Conservation (phyloP, 2,888 invertebrate species). For the Drosophila cyrtoloma region DNA sequence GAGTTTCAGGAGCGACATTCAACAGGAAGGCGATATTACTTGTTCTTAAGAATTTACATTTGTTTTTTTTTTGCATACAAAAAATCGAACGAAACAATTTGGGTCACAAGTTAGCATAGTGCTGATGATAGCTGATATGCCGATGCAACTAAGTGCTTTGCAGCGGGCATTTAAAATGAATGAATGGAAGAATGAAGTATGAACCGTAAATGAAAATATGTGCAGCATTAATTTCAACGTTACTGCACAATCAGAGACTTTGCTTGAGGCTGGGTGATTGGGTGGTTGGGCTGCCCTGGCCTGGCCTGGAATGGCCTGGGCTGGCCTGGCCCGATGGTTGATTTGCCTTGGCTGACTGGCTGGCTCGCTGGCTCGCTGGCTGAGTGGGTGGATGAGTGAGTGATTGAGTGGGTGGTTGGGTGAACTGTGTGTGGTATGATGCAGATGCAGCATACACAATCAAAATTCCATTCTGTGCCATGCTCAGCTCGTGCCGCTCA, state of each 20-base stretch:
- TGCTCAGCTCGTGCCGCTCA: conserved; percentile 35
- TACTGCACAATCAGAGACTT: conserved; percentile 63
- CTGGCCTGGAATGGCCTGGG: neutral
- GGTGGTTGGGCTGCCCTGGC: neutral
- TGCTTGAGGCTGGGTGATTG: conserved; percentile 2
- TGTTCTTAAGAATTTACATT: neutral
- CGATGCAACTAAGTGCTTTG: conserved; percentile 21
- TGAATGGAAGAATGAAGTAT: conserved; percentile 43
- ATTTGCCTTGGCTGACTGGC: conserved; percentile 26
- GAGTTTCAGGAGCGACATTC: neutral
- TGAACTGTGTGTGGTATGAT: conserved; percentile 34
- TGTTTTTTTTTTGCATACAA: neutral
- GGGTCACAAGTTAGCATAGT: neutral
- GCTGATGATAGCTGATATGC: conserved; percentile 13
- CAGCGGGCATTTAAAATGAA: conserved; percentile 30
- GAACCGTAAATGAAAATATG: conserved; percentile 75
- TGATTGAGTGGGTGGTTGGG: neutral
- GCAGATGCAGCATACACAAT: conserved; percentile 64
- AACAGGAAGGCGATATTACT: neutral
- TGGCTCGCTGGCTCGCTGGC: conserved; percentile 17
- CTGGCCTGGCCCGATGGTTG: conserved; percentile 9
- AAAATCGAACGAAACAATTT: neutral
- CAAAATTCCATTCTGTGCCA: conserved; percentile 71
- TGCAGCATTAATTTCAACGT: conserved; percentile 76
- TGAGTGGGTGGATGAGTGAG: neutral